Conservation (phyloP, 2,113 vertebrate species). For the Cyprinodon brontotheroides region DNA sequence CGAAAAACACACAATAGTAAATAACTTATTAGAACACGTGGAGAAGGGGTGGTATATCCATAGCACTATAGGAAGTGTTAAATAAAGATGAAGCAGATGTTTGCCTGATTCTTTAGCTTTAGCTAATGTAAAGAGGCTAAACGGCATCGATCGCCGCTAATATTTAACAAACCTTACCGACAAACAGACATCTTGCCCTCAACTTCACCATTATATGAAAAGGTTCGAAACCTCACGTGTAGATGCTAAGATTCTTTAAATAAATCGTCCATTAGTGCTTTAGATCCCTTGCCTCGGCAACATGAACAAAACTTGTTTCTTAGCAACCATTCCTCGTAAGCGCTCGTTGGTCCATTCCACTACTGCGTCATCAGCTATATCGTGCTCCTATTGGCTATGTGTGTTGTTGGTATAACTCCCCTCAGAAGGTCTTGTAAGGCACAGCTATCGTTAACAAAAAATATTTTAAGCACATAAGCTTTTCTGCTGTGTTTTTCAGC, state of each 20-base stretch:
- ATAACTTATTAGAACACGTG: background rate
- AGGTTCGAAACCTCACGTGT: background rate
- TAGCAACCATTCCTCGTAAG: conserved; percentile 57
- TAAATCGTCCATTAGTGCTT: background rate
- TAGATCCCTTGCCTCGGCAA: conserved; percentile 33
- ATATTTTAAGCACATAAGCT: background rate
- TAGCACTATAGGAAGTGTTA: background rate
- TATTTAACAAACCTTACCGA: conserved; percentile 64
- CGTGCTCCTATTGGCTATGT: conserved; percentile 59
- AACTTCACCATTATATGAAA: conserved; percentile 75
- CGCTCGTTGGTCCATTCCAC: conserved; percentile 49
- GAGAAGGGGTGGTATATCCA: background rate
- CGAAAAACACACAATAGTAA: background rate
- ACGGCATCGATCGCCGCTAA: background rate
- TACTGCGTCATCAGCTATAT: background rate
- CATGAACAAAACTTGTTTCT: conserved; percentile 58
- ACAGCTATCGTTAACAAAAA: background rate
- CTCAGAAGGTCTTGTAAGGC: background rate
- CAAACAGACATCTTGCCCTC: conserved; percentile 77
- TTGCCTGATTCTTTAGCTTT: conserved; percentile 8
- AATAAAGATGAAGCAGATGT: background rate
- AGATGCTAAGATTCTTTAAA: background rate
- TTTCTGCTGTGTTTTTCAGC: background rate
- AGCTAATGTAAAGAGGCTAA: conserved; percentile 1
- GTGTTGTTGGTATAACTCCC: accelerated